Base-by-base conservation (phyloP, 53 echinoderm and acorn worm genomes). In the Stichopus horrens region DNA sequence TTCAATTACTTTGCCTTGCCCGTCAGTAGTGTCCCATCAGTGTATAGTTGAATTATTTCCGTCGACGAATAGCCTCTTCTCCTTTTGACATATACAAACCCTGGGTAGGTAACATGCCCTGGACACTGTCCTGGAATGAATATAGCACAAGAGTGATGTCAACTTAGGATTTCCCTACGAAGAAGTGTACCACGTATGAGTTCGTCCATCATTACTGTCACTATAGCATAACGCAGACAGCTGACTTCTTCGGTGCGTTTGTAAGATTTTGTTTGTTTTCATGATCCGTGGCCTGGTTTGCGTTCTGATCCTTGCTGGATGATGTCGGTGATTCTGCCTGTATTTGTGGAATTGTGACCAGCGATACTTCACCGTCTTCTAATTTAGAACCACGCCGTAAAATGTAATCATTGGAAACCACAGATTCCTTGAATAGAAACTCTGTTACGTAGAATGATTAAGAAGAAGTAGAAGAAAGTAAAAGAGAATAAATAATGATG, bases 391-490 rank as follows among this genome's bases (percentile, higher is more conserved):
- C 60, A 22, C 59, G 84, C 23, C 66, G n/a, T 8, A 83, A 14
- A 8, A 83, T 65, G 66, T 58, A 83, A 6, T 83, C 84, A 1
- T 57, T 83, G 8, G 84, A 83, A 9, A 65, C 60, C 66, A 58
- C 60, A 7, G 84, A 83, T 83, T 58, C 58, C 23, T 65, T 58
- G 21, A 83, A 83, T 4, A 83, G 57, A 11, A 60, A 83, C 51
- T 83, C 84, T 83, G 60, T 79, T n/a, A 7, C 10, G 52, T 37
- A 37, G 21, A 18, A 66, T 66, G 3, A 37, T 37, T 37, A 37
- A 37, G 37, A 20, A 75, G 19, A 5, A 22, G 11, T 23, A 51
- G 8, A 52, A 52, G 37, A 37, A 77, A 52, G 4, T 16, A 63
- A 7, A 7, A 13, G 63, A 63, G 16, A 63, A 63, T 13, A 63